Conservation (phyloP, 2,797 vertebrate species). For the Octomys mimax region DNA sequence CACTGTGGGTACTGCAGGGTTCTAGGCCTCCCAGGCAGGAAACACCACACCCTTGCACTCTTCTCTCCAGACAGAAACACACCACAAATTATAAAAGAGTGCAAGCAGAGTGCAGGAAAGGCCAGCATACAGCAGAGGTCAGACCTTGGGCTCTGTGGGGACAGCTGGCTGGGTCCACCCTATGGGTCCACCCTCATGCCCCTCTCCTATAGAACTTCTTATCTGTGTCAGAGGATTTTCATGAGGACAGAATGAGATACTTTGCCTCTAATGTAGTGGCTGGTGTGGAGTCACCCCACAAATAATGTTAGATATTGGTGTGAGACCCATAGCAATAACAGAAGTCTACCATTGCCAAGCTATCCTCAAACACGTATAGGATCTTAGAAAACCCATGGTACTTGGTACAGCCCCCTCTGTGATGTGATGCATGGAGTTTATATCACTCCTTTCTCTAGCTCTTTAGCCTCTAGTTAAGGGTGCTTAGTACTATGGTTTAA, state of each 20-base stretch:
- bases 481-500: background rate
- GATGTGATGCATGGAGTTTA: background rate
- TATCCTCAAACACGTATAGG: background rate
- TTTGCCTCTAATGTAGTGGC: background rate
- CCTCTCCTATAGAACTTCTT: background rate
- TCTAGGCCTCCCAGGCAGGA: no score
- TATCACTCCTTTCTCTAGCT: background rate
- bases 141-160: background rate
- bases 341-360: background rate
- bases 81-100: background rate
- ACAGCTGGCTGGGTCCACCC: background rate
- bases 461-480: background rate
- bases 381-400: background rate
- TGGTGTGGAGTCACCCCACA: background rate
- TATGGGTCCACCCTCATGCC: background rate
- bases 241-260: background rate
- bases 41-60: background rate
- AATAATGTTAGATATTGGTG: background rate
- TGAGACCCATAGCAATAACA: background rate
- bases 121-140: background rate
- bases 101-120: background rate
- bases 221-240: background rate
- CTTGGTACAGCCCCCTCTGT: background rate
- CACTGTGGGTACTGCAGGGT: fast-evolving
- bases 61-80: background rate